phyloP scores from a whole-genome alignment of 2,113 vertebrate species.

The Phyllopteryx taeniolatus region DNA sequence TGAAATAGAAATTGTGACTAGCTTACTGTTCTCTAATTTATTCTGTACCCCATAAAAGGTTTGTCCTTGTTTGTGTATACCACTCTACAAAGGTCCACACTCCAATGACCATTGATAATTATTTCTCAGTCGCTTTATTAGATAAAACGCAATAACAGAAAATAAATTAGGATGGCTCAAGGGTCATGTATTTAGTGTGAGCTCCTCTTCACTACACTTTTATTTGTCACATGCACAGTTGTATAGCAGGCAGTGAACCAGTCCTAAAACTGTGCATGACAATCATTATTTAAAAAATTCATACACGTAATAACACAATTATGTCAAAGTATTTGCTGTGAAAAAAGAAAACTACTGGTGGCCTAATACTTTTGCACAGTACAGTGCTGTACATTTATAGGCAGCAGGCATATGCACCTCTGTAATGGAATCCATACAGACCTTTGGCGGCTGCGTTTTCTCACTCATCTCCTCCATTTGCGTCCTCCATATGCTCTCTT shows the following conservation, averaged over 20 bases:
- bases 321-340: not conserved
- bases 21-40: not conserved
- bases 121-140: not conserved
- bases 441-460: slow-evolving; percentile 4
- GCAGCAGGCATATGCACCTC: not conserved
- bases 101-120: not conserved
- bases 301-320: not conserved
- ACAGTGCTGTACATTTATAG: not conserved
- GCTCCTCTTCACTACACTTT: not conserved
- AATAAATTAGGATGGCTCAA: no score
- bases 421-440: not conserved
- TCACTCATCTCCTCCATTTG: slow-evolving; percentile 13
- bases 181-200: not conserved
- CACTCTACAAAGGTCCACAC: not conserved
- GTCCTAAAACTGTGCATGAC: not conserved
- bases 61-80: not conserved
- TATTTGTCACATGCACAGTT: not conserved
- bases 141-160: not conserved
- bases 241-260: not conserved
- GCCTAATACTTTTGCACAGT: not conserved
- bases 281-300: not conserved
- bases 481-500: not conserved
- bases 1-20: not conserved
- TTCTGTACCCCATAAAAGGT: not conserved
- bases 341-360: not conserved